Conservation (phyloP, 2,797 vertebrate species). For the Sphaeramia orbicularis region DNA sequence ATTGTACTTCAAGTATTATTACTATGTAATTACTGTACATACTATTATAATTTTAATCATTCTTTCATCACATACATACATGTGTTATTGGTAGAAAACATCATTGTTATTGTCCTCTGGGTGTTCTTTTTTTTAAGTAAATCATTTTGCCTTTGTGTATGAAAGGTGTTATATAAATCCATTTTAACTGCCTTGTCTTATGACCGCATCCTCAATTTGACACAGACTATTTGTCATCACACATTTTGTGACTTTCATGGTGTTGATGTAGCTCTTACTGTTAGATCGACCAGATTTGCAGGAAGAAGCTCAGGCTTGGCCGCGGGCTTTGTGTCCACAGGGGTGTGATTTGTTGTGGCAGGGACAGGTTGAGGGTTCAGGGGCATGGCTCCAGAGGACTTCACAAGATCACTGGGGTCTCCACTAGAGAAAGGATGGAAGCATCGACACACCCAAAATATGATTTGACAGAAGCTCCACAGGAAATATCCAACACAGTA, state of each 20-base stretch:
- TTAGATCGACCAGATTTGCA: slow-evolving; percentile 88
- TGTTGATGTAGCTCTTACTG: slow-evolving; percentile 75
- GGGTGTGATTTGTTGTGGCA: slow-evolving; percentile 70
- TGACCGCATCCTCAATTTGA: neutral
- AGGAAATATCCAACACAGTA: neutral
- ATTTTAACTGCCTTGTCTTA: too few species aligned
- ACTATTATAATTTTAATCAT: too few species aligned
- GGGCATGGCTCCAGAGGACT: slow-evolving; percentile 82
- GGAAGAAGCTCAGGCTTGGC: slow-evolving; percentile 87
- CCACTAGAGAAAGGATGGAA: slow-evolving; percentile 63
- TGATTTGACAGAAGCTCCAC: too few species aligned
- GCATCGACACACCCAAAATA: neutral
- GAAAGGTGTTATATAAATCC: too few species aligned
- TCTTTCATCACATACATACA: too few species aligned
- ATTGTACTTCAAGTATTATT: too few species aligned
- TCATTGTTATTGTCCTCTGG: too few species aligned
- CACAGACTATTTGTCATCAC: neutral
- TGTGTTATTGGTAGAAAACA: too few species aligned
- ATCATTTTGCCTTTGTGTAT: too few species aligned
- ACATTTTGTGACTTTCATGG: neutral
- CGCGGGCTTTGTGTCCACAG: slow-evolving; percentile 62
- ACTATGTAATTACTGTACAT: too few species aligned
- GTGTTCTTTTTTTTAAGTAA: too few species aligned
- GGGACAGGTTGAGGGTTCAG: slow-evolving; percentile 76
- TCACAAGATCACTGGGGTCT: slow-evolving; percentile 77